A percentile compares a stretch with the other conserved stretches of the same genome.
phyloP scores from a whole-genome alignment of 2,113 vertebrate genomes.

The Ciconia boyciana region DNA sequence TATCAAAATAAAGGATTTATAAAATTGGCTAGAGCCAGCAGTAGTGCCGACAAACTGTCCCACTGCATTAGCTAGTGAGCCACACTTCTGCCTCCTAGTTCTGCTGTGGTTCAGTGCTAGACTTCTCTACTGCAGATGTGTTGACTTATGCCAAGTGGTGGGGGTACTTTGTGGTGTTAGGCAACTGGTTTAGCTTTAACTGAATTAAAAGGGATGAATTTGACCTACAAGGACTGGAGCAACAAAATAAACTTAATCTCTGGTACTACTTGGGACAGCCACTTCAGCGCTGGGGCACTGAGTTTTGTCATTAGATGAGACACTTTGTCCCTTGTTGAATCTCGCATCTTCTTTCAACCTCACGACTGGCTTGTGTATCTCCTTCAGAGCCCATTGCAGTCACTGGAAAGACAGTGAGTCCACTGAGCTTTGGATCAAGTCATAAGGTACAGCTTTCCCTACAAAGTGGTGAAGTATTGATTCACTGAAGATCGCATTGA shows the following conservation, averaged over 20 bases:
- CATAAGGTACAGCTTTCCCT: background rate
- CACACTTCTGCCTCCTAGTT: rapidly evolving
- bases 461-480: background rate
- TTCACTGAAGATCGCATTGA: background rate
- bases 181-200: background rate
- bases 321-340: background rate
- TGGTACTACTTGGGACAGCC: background rate
- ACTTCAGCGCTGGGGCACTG: background rate
- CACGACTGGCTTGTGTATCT: background rate
- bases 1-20: background rate
- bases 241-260: background rate
- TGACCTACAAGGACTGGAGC: background rate
- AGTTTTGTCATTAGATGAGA: background rate
- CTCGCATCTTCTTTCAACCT: background rate
- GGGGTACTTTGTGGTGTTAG: background rate
- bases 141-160: background rate
- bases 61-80: rapidly evolving
- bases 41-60: background rate
- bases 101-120: background rate
- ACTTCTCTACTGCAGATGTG: background rate
- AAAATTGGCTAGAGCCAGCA: background rate
- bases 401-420: background rate
- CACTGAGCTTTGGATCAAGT: background rate
- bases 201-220: background rate
- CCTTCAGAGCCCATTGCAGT: background rate